A percentile compares a stretch with the other conserved stretches of the same genome.
Conservation (phyloP, 2,888 invertebrate species). For the Epinotia nisella region DNA sequence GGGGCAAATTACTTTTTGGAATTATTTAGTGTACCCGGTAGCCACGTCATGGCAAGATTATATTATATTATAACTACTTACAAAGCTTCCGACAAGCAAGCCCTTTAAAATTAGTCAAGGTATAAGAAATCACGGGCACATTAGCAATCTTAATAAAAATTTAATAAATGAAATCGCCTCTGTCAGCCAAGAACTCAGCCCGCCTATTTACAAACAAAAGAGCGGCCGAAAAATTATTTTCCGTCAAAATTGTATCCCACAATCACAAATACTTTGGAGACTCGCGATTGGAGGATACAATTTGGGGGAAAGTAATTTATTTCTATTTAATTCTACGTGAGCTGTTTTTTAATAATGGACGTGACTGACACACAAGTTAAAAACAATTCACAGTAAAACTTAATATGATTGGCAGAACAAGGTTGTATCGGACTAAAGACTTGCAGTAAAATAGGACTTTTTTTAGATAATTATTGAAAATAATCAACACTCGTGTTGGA, state of each 20-base stretch:
- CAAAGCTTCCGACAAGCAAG: too few relatives aligned
- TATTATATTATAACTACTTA: too few relatives aligned
- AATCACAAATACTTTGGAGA: conserved; percentile 41
- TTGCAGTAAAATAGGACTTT: not conserved
- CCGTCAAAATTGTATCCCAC: conserved; percentile 41
- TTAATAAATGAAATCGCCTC: not conserved
- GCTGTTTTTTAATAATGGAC: conserved; percentile 44
- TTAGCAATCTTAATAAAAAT: not conserved
- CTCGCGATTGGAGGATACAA: conserved; percentile 25
- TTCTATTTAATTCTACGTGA: conserved; percentile 45
- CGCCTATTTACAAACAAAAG: conserved; percentile 32
- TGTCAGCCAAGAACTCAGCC: conserved; percentile 8
- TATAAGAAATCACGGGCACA: not conserved
- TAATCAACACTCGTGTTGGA: not conserved
- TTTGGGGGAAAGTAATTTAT: conserved; percentile 40
- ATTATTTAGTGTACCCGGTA: too few relatives aligned
- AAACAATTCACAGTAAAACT: conserved; percentile 41
- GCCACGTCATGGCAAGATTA: too few relatives aligned
- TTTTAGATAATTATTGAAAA: not conserved
- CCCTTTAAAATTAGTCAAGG: not conserved
- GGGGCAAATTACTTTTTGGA: too few relatives aligned
- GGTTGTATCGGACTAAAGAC: not conserved
- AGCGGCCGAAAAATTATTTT: conserved; percentile 34
- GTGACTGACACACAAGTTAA: conserved; percentile 40
- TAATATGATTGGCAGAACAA: conserved; percentile 10